Evolutionary conservation across 1,140 invertebrate species (phyloP), one percentile per base, ranked within the genome.

Genomic region (Conopomorpha cramerella): DNA sequence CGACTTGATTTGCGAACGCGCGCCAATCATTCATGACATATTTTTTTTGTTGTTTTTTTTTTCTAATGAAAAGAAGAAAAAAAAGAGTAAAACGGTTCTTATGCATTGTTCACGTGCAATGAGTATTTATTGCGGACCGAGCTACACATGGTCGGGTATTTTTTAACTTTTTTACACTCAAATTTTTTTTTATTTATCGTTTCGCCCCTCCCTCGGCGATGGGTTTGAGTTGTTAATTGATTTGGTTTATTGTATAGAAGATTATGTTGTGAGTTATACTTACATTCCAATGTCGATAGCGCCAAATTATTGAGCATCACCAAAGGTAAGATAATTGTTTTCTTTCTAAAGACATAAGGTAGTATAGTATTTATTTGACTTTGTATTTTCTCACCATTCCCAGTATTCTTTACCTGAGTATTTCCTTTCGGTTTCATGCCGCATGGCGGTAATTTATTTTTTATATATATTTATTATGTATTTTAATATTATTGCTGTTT

Each of bases 351-450:
- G 46, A 41, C 46, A 39, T 49, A 74, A 74, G 73, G 73, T 78
- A 78, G 73, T 78, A 74, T 77, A 77, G 68, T 66, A 77, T 78
- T 78, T 78, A 78, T 78, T 74, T 77, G 76, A 78, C 72, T 74
- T 59, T 47, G 12, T 40, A 39, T 36, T n/a, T n/a, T n/a, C n/a
- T n/a, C n/a, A n/a, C n/a, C n/a, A n/a, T n/a, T n/a, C n/a, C n/a
- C n/a, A n/a, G n/a, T n/a, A n/a, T n/a, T n/a, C n/a, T n/a, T n/a
- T n/a, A n/a, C n/a, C n/a, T n/a, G n/a, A n/a, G n/a, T n/a, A n/a
- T n/a, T n/a, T n/a, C n/a, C n/a, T n/a, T n/a, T n/a, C n/a, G n/a
- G n/a, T n/a, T n/a, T n/a, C n/a, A n/a, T n/a, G n/a, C n/a, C n/a
- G n/a, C n/a, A n/a, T n/a, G n/a, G n/a, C n/a, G n/a, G n/a, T n/a